Percentiles rank a stretch among this genome's conserved stretches.
These are phyloP conservation scores for Sesia apiformis DNA, from an alignment of 2,888 invertebrate genomes.

Conservation along the genomic window DNA sequence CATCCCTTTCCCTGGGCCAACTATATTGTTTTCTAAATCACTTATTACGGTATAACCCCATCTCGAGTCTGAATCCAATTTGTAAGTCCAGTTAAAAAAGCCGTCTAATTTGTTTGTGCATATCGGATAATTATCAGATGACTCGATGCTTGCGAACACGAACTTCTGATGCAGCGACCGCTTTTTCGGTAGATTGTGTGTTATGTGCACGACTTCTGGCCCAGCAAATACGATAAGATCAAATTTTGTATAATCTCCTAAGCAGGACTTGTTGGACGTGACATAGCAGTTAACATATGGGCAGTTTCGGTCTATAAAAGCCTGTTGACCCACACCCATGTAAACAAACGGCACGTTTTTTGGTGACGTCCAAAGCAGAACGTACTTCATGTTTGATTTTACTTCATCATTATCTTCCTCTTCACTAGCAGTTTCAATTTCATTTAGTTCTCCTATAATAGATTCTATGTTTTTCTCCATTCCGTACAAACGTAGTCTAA, in stretches of 20 bases:
- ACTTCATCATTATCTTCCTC: not conserved
- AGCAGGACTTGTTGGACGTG: slow-evolving; percentile 17
- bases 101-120: slow-evolving; percentile 21
- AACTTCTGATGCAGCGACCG: slow-evolving; percentile 26
- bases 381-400: slow-evolving; percentile 17
- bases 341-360: slow-evolving; percentile 20
- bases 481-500: too few species aligned
- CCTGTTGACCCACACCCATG: slow-evolving; percentile 19
- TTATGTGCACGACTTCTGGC: slow-evolving; percentile 18
- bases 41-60: slow-evolving; percentile 31
- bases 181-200: slow-evolving; percentile 8
- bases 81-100: slow-evolving; percentile 42
- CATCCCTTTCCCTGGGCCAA: slow-evolving; percentile 31
- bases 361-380: slow-evolving; percentile 28
- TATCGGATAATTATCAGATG: slow-evolving; percentile 28
- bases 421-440: not conserved
- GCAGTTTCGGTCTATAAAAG: slow-evolving; percentile 25
- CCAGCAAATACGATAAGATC: slow-evolving; percentile 30
- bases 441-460: too few species aligned
- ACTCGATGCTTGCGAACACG: slow-evolving; percentile 29
- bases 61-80: slow-evolving; percentile 29
- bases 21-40: slow-evolving; percentile 17
- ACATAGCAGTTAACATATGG: slow-evolving; percentile 26
- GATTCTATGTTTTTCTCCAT: too few species aligned
- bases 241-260: slow-evolving; percentile 19